Evolutionary conservation across 2,113 vertebrate genomes (phyloP).

Genomic region (Pseudorectes ferrugineus): DNA sequence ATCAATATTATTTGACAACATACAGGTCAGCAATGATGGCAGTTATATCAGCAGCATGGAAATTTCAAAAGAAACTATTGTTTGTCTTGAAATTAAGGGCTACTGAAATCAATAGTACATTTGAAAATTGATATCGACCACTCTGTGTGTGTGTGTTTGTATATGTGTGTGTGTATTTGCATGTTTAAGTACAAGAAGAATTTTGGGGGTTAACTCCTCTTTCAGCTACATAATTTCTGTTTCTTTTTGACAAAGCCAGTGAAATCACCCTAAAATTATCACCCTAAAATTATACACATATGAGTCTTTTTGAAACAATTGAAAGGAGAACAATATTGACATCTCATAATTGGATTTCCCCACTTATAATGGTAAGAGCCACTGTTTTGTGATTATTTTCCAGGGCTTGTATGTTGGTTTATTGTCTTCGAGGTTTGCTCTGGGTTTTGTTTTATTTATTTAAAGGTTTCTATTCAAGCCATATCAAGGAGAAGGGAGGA

Average conservation of each 20-base stretch:
- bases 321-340: constrained; percentile 50
- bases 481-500: constrained; percentile 6
- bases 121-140: constrained; percentile 75
- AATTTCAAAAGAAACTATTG: constrained; percentile 73
- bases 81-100: constrained; percentile 74
- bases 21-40: constrained; percentile 66
- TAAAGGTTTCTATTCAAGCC: constrained; percentile 49
- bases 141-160: background rate
- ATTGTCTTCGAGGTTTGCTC: constrained; percentile 24
- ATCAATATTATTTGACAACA: constrained; percentile 73
- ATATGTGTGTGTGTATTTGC: background rate
- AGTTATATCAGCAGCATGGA: constrained; percentile 63
- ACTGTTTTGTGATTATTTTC: constrained; percentile 51
- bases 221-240: constrained; percentile 13
- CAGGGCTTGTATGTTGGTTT: background rate
- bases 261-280: constrained; percentile 43
- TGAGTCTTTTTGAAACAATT: constrained; percentile 39
- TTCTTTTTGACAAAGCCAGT: constrained; percentile 35
- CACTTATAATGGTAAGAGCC: constrained; percentile 15
- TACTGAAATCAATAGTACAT: constrained; percentile 73
- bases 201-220: background rate
- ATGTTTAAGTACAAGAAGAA: background rate
- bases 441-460: constrained; percentile 53
- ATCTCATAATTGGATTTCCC: constrained; percentile 63
- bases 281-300: constrained; percentile 45